Evolutionary conservation across 2,888 invertebrate species (phyloP), one percentile per base, ranked within the genome.

Genomic region (Epistrophe eligans): DNA sequence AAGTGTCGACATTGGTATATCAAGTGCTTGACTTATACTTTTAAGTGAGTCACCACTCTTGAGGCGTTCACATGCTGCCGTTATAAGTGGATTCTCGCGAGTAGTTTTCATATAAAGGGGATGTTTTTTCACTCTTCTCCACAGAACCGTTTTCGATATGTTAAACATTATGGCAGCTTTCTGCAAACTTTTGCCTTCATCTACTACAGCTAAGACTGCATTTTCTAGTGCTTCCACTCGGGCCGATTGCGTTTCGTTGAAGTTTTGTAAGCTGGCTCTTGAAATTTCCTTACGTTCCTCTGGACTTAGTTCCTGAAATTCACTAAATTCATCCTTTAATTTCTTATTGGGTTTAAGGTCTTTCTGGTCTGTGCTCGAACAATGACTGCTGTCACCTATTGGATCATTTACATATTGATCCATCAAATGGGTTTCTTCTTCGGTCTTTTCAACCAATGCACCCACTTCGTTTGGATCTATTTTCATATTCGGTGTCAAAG

Each of bases 1-100:
- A 19, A 93, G 83, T 6, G 93, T 93, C 0, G 93, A 93, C 91
- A 93, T 92, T n/a, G 93, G 93, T 87, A 93, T 93, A n/a, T 91
- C 90, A 13, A 93, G 88, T 55, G 92, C 91, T 71, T 91, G 91
- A 50, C 92, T 92, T 32, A 93, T 92, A 84, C 90, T 92, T 81
- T 93, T 93, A 1, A 93, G 80, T 0, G 93, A 92, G 73, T 93
- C 92, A 0, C 93, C 93, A 7, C 85, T 91, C 73, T 92, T 92
- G 0, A 93, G 82, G 13, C 92, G 91, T 57, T 92, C 92, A 58
- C 91, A 91, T 0, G 93, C 93, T 19, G 91, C 90, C 2, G 91
- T 88, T 24, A 93, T 90, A 0, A 92, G 88, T 0, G 93, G 92
- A 74, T 92, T 91, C 57, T 92, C 92, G 0, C 92, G 90, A 8